Percentiles rank a stretch among this genome's conserved stretches.
These are phyloP conservation scores for Megalonaias nervosa DNA, from an alignment of 1,140 invertebrate genomes.

Conservation along the genomic window DNA sequence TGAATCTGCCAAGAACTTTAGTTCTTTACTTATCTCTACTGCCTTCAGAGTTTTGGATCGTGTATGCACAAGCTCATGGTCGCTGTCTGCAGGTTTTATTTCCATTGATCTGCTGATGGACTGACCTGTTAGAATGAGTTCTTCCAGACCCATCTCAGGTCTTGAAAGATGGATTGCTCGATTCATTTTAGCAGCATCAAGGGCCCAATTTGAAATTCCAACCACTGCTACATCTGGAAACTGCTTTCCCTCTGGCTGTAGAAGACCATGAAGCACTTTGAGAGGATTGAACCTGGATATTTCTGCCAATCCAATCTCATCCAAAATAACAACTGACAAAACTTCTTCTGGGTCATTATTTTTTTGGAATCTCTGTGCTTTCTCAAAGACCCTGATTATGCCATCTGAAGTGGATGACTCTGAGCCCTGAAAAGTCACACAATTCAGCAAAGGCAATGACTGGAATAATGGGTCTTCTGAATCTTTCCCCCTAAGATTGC, in stretches of 20 bases:
- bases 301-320: slow-evolving; percentile 58
- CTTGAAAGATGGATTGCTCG: slow-evolving; percentile 48
- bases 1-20: slow-evolving; percentile 40
- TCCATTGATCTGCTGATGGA: slow-evolving; percentile 24
- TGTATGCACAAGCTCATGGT: no score
- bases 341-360: slow-evolving; percentile 39
- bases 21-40: not conserved
- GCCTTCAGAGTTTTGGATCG: no score
- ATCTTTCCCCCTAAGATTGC: slow-evolving; percentile 53
- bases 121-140: slow-evolving; percentile 20
- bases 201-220: slow-evolving; percentile 57
- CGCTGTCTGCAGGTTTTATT: not conserved
- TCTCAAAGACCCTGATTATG: slow-evolving; percentile 47
- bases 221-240: slow-evolving; percentile 48
- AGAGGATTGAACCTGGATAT: slow-evolving; percentile 40
- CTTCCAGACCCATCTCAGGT: slow-evolving; percentile 43
- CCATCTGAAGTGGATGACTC: slow-evolving; percentile 53
- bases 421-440: slow-evolving; percentile 53
- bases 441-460: slow-evolving; percentile 49
- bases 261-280: slow-evolving; percentile 43
- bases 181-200: slow-evolving; percentile 56
- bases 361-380: slow-evolving; percentile 40
- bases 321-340: slow-evolving; percentile 51
- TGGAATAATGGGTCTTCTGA: slow-evolving; percentile 50
- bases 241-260: slow-evolving; percentile 28